These are phyloP conservation scores for Apodemus agrarius DNA, from an alignment of 2,797 vertebrate species.

Conservation along the genomic window DNA sequence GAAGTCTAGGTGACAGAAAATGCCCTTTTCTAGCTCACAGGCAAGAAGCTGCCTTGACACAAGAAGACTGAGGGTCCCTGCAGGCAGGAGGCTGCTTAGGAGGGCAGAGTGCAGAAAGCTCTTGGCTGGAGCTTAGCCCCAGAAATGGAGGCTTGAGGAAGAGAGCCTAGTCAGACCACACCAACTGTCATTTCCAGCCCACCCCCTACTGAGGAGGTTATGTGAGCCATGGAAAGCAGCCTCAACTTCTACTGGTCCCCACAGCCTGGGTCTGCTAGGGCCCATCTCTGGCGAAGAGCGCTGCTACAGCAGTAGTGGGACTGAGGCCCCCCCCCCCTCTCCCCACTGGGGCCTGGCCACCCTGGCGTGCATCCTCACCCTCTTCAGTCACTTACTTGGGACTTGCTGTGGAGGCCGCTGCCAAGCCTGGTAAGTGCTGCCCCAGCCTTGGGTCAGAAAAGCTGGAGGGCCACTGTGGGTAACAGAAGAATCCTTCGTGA, in stretches of 20 bases:
- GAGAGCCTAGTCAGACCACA: neutral
- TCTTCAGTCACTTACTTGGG: slow-evolving; percentile 91
- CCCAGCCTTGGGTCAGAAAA: slow-evolving; percentile 97
- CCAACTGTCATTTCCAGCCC: too few relatives aligned
- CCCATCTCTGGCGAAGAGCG: neutral
- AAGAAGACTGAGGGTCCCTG: neutral
- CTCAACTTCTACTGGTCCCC: neutral
- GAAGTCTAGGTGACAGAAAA: neutral
- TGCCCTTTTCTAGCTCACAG: neutral
- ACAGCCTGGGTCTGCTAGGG: neutral
- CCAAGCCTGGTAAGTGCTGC: slow-evolving; percentile 97
- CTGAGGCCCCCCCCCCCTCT: too few relatives aligned
- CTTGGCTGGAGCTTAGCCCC: neutral
- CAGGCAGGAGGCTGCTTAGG: neutral
- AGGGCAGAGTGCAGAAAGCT: neutral
- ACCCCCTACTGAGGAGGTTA: neutral
- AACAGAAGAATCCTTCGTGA: slow-evolving; percentile 44
- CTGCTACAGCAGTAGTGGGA: neutral
- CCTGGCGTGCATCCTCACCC: neutral
- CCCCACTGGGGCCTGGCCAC: neutral
- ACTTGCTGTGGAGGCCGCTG: slow-evolving; percentile 97
- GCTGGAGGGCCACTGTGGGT: slow-evolving; percentile 93
- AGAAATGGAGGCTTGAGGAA: neutral
- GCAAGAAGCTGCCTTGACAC: neutral
- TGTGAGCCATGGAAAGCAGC: neutral